Evolutionary conservation across 2,797 vertebrate genomes (phyloP).

Genomic region (Choloepus didactylus): DNA sequence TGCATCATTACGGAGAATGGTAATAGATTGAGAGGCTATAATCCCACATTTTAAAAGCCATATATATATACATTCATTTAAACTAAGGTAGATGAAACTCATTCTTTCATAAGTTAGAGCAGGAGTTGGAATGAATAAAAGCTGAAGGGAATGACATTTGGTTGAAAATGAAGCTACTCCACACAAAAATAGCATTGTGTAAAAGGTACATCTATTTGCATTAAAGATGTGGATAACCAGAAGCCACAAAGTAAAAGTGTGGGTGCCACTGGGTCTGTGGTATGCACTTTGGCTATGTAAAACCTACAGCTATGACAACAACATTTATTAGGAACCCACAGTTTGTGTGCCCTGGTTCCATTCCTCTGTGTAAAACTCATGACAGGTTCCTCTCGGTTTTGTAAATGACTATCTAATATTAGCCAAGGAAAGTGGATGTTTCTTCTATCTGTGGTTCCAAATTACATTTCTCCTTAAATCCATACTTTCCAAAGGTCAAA

Average conservation of each 20-base stretch:
- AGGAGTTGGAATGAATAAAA: neutral
- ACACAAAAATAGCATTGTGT: constrained; percentile 46
- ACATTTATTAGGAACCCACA: constrained; percentile 69
- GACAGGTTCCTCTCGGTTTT: neutral
- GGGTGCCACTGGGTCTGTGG: constrained; percentile 68
- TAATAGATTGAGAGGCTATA: neutral
- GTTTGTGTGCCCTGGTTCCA: neutral
- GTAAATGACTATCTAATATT: constrained; percentile 60
- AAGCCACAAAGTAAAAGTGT: constrained; percentile 74
- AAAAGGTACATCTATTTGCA: constrained; percentile 65
- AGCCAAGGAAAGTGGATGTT: constrained; percentile 22
- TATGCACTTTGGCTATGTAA: constrained; percentile 23
- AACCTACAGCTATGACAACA: constrained; percentile 58
- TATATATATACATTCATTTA: neutral
- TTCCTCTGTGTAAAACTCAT: neutral
- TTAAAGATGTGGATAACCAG: constrained; percentile 71
- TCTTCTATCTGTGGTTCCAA: constrained; percentile 27
- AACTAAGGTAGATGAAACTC: neutral
- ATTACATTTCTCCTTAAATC: constrained; percentile 62
- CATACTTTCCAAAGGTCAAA: constrained; percentile 64
- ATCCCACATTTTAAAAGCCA: neutral
- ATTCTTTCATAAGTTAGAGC: constrained; percentile 11
- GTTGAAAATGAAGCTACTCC: constrained; percentile 61
- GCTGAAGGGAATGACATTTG: constrained; percentile 34
- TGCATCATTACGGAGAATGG: neutral